phyloP scores from a whole-genome alignment of 2,113 vertebrate genomes.

The Ophthalmolycus amberensis region DNA sequence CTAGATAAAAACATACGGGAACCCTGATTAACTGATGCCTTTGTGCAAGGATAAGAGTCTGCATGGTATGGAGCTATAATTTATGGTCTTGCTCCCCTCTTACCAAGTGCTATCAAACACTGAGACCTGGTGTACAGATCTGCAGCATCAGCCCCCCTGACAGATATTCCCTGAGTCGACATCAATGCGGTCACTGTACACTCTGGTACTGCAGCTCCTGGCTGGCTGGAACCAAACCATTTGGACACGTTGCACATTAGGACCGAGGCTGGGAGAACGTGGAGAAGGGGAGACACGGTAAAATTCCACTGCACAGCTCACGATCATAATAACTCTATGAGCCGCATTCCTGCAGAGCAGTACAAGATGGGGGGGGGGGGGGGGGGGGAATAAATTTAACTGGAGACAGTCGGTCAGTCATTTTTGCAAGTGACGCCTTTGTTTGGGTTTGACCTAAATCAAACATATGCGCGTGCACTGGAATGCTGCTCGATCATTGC shows the following conservation, averaged over 20 bases:
- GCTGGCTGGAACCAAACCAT: slow-evolving; percentile 67
- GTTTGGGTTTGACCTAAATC: slow-evolving; percentile 79
- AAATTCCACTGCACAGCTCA: slow-evolving; percentile 75
- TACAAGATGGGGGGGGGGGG: slow-evolving; percentile 12
- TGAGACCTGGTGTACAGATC: slow-evolving; percentile 26
- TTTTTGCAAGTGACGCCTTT: slow-evolving; percentile 72
- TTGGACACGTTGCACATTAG: slow-evolving; percentile 79
- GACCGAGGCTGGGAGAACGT: slow-evolving; percentile 59
- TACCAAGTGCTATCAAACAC: slow-evolving; percentile 23
- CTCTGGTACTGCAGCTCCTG: slow-evolving; percentile 42
- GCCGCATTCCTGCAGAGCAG: slow-evolving; percentile 70
- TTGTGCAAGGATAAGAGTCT: background rate
- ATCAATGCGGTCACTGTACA: slow-evolving; percentile 46
- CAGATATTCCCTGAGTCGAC: slow-evolving; percentile 24
- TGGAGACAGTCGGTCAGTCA: slow-evolving; percentile 62
- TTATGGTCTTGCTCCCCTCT: background rate
- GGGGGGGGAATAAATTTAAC: slow-evolving; percentile 59
- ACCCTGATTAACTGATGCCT: background rate
- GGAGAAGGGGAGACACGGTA: slow-evolving; percentile 67
- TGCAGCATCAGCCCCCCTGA: background rate
- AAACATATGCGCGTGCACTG: slow-evolving; percentile 51
- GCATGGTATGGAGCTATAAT: background rate
- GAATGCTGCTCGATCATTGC: slow-evolving; percentile 69
- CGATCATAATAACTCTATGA: slow-evolving; percentile 69
- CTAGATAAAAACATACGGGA: background rate